A percentile compares a stretch with the other conserved stretches of the same genome.
Conservation (phyloP, 2,888 invertebrate species). For the Stenchaetothrips biformis region DNA sequence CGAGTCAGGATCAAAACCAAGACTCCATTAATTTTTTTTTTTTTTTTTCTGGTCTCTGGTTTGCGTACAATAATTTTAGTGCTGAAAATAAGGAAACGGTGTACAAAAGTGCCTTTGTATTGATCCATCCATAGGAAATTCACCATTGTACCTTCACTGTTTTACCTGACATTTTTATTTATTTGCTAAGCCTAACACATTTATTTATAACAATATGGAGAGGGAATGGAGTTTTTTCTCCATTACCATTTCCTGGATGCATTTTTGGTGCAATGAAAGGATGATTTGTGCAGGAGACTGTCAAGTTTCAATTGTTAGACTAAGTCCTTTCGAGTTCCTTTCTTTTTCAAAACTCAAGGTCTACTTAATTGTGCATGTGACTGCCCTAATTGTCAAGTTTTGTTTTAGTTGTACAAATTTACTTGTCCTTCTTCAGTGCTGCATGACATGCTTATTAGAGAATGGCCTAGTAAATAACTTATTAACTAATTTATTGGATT, state of each 20-base stretch:
- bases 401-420: conserved; percentile 3
- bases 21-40: neutral
- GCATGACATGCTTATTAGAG: conserved; percentile 4
- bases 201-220: neutral
- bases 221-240: neutral
- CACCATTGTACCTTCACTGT: neutral
- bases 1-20: neutral
- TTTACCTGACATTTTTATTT: neutral
- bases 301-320: neutral
- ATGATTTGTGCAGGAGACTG: neutral
- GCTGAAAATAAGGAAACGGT: neutral
- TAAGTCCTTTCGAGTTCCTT: neutral
- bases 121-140: neutral
- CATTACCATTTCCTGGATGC: conserved; percentile 4
- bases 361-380: neutral
- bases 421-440: neutral
- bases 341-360: neutral
- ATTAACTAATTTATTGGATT: conserved; percentile 9
- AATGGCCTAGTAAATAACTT: neutral
- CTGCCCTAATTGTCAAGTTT: neutral
- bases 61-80: neutral
- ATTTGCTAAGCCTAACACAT: neutral
- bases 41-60: neutral
- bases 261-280: neutral
- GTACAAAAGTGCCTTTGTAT: neutral